A percentile compares a stretch with the other conserved stretches of the same genome.
These are phyloP conservation scores for Turdus rufiventris DNA, from an alignment of 2,113 vertebrate genomes.

Conservation along the genomic window DNA sequence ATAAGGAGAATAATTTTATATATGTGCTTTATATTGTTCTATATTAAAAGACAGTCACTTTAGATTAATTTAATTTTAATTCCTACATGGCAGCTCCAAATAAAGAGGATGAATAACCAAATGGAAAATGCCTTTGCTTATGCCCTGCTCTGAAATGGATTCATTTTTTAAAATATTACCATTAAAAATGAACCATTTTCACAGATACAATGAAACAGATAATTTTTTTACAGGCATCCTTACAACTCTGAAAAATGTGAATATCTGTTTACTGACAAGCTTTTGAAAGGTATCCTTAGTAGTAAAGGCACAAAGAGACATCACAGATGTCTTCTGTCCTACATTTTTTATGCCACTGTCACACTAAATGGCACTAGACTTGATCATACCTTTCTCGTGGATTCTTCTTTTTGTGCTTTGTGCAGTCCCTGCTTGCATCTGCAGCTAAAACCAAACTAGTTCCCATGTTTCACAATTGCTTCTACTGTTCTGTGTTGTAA, in stretches of 20 bases:
- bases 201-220: not conserved
- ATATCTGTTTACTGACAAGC: not conserved
- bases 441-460: not conserved
- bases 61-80: conserved; percentile 31
- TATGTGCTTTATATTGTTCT: conserved; percentile 12
- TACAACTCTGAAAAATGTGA: not conserved
- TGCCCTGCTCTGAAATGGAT: not conserved
- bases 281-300: conserved; percentile 3
- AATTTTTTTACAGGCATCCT: conserved; percentile 3
- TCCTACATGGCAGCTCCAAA: not conserved
- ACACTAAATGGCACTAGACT: not conserved
- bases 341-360: conserved; percentile 4
- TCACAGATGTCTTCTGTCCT: conserved; percentile 15
- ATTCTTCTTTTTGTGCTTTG: not conserved
- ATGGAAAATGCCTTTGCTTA: conserved; percentile 21
- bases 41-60: conserved; percentile 1
- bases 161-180: conserved; percentile 44
- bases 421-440: not conserved
- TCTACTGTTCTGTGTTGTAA: not conserved
- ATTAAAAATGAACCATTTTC: conserved; percentile 42
- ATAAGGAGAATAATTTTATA: not conserved
- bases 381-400: not conserved
- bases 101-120: conserved; percentile 24
- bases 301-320: not conserved
- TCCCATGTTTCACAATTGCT: not conserved